Evolutionary conservation across 35 echinoderm and acorn worm species (phyloP).

Genomic region (Apostichopus californicus): DNA sequence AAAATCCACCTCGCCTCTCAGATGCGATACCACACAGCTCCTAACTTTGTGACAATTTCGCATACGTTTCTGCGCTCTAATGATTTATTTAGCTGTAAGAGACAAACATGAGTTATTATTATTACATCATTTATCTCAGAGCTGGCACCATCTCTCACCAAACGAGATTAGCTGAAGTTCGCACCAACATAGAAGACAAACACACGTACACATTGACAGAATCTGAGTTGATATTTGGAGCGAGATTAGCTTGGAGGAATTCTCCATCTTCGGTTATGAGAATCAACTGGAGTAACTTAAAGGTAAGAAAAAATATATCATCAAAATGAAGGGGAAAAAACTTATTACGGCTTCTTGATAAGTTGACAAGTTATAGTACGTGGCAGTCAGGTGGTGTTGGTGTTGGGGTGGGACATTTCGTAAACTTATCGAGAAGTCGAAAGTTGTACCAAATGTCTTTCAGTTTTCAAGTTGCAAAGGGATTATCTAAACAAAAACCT

Average conservation of each 20-base stretch:
- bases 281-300: conserved; percentile 77
- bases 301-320: conserved; percentile 32
- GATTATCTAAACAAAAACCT: background rate
- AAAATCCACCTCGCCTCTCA: too few species aligned
- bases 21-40: too few species aligned
- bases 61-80: too few species aligned
- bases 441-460: background rate
- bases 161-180: conserved; percentile 59
- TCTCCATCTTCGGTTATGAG: conserved; percentile 62
- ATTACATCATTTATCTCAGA: conserved; percentile 32
- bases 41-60: too few species aligned
- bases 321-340: too few species aligned
- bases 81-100: too few species aligned
- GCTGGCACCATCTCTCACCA: conserved; percentile 61
- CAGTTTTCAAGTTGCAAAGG: background rate
- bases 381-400: too few species aligned
- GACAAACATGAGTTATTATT: background rate
- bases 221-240: conserved; percentile 72
- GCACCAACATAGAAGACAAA: conserved; percentile 48
- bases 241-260: conserved; percentile 84
- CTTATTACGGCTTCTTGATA: too few species aligned
- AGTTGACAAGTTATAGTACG: too few species aligned
- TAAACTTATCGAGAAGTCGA: background rate
- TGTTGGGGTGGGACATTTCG: too few species aligned
- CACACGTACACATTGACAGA: conserved; percentile 67